Evolutionary conservation across 2,888 invertebrate species (phyloP).

Genomic region (Plutella xylostella): DNA sequence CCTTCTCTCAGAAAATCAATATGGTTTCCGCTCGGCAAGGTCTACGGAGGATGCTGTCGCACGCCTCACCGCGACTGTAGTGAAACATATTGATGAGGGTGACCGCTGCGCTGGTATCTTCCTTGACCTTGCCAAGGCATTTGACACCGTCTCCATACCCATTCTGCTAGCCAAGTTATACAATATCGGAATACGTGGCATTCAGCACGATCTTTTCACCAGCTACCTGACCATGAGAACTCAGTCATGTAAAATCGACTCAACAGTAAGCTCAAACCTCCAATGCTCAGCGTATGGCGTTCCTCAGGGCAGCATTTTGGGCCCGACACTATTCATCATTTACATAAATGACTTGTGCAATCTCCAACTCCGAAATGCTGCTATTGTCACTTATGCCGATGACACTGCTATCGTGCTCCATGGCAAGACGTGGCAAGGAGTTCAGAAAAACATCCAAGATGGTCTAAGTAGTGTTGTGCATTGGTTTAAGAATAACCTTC

Average conservation of each 20-base stretch:
- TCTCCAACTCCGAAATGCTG: background rate
- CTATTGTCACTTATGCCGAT: background rate
- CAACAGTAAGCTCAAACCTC: background rate
- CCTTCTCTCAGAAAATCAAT: slow-evolving; percentile 11
- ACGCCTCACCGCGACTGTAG: slow-evolving; percentile 2
- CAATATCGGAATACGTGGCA: slow-evolving; percentile 10
- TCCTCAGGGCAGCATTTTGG: slow-evolving; percentile 1
- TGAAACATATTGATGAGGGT: slow-evolving; percentile 5
- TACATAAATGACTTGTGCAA: slow-evolving; percentile 1
- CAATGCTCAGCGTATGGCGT: background rate
- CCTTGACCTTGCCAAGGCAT: slow-evolving; percentile 14
- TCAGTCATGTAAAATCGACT: background rate
- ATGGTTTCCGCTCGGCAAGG: slow-evolving; percentile 12
- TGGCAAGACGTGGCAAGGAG: background rate
- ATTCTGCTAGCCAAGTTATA: slow-evolving; percentile 9
- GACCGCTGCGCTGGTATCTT: slow-evolving; percentile 9
- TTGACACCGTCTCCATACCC: slow-evolving; percentile 3
- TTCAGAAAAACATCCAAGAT: background rate
- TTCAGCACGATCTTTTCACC: slow-evolving; percentile 7
- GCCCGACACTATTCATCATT: background rate
- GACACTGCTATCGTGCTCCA: background rate
- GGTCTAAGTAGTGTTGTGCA: background rate
- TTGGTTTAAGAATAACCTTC: too few species aligned
- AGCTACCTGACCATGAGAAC: slow-evolving; percentile 6
- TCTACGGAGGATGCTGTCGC: slow-evolving; percentile 13